Percentiles rank a stretch among this genome's conserved stretches.
Evolutionary conservation across 2,888 invertebrate genomes (phyloP).

Genomic region (Drosophila pegasa): DNA sequence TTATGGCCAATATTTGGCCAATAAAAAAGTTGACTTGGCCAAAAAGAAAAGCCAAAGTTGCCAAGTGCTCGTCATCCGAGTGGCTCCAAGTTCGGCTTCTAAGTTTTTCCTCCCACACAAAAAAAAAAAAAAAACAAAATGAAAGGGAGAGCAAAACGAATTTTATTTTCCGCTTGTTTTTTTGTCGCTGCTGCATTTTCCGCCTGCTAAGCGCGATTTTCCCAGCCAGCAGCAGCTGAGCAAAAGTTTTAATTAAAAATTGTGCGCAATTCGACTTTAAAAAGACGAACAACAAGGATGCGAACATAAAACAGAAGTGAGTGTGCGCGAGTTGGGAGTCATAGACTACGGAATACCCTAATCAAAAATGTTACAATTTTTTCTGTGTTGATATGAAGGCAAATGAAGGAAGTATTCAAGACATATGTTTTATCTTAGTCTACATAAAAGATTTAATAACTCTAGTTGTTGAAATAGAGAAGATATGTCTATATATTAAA

Average conservation of each 20-base stretch:
- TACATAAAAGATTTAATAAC: no score
- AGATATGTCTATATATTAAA: neutral
- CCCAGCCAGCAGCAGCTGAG: constrained; percentile 17
- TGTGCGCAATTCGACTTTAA: constrained; percentile 33
- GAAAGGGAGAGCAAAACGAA: no score
- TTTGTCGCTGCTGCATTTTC: constrained; percentile 9
- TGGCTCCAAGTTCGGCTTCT: constrained; percentile 20
- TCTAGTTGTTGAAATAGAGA: neutral
- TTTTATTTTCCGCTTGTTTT: constrained; percentile 1
- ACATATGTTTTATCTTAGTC: no score
- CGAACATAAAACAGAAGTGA: neutral
- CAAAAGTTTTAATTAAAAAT: constrained; percentile 73
- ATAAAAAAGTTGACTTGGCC: constrained; percentile 64
- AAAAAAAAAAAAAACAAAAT: neutral
- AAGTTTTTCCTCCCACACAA: constrained; percentile 22
- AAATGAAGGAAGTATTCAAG: no score
- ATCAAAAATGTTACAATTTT: neutral
- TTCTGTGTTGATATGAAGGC: no score
- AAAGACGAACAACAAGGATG: neutral
- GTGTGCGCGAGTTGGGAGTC: neutral
- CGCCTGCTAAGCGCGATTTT: constrained; percentile 22
- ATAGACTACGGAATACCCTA: neutral
- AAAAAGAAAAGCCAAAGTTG: constrained; percentile 34
- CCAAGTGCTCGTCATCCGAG: constrained; percentile 44
- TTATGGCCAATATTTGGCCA: constrained; percentile 72